Evolutionary conservation across 2,888 invertebrate genomes (phyloP).

Genomic region (Eristalinus aeneus): DNA sequence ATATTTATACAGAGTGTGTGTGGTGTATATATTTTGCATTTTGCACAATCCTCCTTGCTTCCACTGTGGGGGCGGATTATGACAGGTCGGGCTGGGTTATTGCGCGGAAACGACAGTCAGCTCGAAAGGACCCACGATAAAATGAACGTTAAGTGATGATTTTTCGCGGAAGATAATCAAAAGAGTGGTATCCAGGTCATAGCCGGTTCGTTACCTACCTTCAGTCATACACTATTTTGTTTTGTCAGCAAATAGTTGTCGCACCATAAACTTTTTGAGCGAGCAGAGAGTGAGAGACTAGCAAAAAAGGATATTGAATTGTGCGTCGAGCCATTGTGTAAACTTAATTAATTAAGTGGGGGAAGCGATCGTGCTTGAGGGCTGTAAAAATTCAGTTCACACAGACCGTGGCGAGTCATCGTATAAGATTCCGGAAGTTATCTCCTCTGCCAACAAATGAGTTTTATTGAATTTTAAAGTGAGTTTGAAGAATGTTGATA

Average conservation of each 20-base stretch:
- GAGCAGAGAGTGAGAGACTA: not conserved
- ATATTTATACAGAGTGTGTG: not conserved
- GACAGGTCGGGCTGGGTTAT: constrained; percentile 36
- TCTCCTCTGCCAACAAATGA: not conserved
- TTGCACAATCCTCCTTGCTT: constrained; percentile 6
- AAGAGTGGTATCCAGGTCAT: constrained; percentile 58
- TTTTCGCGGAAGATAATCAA: constrained; percentile 53
- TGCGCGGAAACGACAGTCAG: constrained; percentile 55
- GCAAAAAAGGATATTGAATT: constrained; percentile 22
- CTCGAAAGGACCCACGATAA: constrained; percentile 52
- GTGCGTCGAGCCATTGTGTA: constrained; percentile 49
- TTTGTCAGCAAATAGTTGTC: constrained; percentile 37
- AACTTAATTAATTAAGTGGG: constrained; percentile 11
- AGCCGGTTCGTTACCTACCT: constrained; percentile 19
- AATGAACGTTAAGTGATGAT: constrained; percentile 56
- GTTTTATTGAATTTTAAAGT: constrained; percentile 3
- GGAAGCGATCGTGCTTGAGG: not conserved
- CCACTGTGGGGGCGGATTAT: not conserved
- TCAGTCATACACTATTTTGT: not conserved
- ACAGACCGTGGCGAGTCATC: not conserved
- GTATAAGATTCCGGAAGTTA: not conserved
- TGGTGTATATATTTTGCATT: constrained; percentile 28
- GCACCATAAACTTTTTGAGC: constrained; percentile 31
- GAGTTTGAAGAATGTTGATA: not conserved
- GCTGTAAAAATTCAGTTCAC: not conserved